Evolutionary conservation across 2,888 invertebrate species (phyloP), one percentile per base, ranked within the genome.

Genomic region (Drosophila planitibia): DNA sequence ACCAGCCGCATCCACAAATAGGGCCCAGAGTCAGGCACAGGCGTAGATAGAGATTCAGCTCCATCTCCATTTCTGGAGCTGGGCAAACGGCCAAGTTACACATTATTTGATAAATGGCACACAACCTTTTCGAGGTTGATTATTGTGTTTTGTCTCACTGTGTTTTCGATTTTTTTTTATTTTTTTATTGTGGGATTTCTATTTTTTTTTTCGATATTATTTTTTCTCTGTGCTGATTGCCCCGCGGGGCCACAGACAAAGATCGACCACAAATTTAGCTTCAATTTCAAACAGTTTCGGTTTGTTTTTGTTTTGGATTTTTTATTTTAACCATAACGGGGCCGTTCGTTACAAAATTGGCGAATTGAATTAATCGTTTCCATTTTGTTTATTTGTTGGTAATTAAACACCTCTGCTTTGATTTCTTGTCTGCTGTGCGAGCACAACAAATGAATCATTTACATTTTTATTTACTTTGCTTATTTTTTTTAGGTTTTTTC

Each of bases 81-180:
- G 70, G 72, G 74, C 80, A 69, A 74, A 71, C 69, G 77, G 82
- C 76, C 79, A 80, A 79, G 86, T 84, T 84, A 83, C 81, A 86
- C 85, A 90, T 87, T 89, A 84, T 91, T 90, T 90, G 90, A 90
- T 90, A 90, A 91, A 90, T 90, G 88, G 91, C 89, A 83, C 82
- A 84, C 87, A 90, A 90, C 91, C 90, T 91, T 90, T 91, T 91
- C 79, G 91, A 91, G 90, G 90, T 90, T 91, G 90, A 90, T 90
- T 90, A 90, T 91, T 89, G 89, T 90, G 85, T 90, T 91, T 91
- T 90, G 89, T 89, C 85, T 91, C 80, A 79, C 79, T 79, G 61
- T 70, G 64, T 60, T 72, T 47, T 70, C 41, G n/a, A 41, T 55
- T 41, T 49, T 39, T n/a, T 57, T 51, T 52, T 62, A 35, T 37